phyloP scores from a whole-genome alignment of 2,888 invertebrate species.

The Alcis repandata region DNA sequence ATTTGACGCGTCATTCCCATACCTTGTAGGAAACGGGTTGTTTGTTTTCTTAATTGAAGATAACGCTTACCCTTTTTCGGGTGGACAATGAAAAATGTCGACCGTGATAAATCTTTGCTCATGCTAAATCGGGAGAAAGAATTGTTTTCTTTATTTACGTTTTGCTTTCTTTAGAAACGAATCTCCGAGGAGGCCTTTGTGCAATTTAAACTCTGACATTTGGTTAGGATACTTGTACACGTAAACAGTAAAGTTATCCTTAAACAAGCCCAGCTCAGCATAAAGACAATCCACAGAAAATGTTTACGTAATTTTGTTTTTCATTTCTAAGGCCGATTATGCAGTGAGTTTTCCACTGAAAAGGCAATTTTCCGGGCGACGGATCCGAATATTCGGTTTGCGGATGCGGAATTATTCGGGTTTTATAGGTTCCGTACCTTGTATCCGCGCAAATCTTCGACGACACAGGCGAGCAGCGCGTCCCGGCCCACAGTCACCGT shows the following conservation, averaged over 20 bases:
- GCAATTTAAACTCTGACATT: conserved; percentile 1
- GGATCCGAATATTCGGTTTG: conserved; percentile 45
- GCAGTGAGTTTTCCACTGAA: conserved; percentile 38
- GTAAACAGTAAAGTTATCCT: conserved; percentile 6
- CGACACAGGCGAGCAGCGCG: conserved; percentile 95
- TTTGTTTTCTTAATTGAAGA: conserved; percentile 61
- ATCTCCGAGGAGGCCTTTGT: not conserved
- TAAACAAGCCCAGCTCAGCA: conserved; percentile 4
- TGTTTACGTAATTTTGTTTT: conserved; percentile 31
- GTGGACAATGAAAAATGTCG: conserved; percentile 47
- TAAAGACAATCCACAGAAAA: conserved; percentile 23
- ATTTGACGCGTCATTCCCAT: conserved; percentile 58
- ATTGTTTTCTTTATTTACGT: conserved; percentile 26
- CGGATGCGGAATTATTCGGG: conserved; percentile 36
- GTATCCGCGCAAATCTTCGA: conserved; percentile 94
- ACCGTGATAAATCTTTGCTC: conserved; percentile 42
- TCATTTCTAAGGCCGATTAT: conserved; percentile 30
- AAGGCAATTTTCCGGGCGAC: conserved; percentile 45
- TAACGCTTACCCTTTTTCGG: conserved; percentile 46
- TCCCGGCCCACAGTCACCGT: conserved; percentile 95
- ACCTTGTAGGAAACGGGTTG: conserved; percentile 51
- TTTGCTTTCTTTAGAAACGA: conserved; percentile 2
- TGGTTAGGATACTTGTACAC: not conserved
- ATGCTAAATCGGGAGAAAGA: conserved; percentile 23
- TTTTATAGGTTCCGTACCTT: conserved; percentile 87